Percentiles rank a stretch among this genome's conserved stretches.
Evolutionary conservation across 1,140 invertebrate genomes (phyloP).

Genomic region (Drosophila novamexicana): DNA sequence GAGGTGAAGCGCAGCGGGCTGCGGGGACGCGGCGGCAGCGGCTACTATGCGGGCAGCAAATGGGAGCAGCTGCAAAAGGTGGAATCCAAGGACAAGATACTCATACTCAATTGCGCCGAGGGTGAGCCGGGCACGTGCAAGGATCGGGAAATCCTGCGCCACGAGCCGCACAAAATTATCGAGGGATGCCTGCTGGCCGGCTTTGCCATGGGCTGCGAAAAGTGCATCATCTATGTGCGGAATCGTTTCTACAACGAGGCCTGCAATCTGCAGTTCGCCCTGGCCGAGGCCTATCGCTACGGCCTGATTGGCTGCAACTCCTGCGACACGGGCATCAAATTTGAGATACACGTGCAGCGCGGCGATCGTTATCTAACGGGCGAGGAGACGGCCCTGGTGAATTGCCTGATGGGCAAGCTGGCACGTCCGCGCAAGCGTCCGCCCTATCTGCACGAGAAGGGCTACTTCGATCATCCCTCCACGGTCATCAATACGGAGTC

Average conservation of each 20-base stretch:
- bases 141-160: slow-evolving; percentile 98
- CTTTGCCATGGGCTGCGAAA: slow-evolving; percentile 96
- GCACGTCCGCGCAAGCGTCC: slow-evolving; percentile 98
- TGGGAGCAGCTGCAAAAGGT: slow-evolving; percentile 97
- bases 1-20: slow-evolving; percentile 97
- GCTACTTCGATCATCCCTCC: slow-evolving; percentile 98
- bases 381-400: slow-evolving; percentile 99
- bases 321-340: slow-evolving; percentile 98
- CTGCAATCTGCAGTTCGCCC: slow-evolving; percentile 98
- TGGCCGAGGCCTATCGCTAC: slow-evolving; percentile 98
- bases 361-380: slow-evolving; percentile 99
- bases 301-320: slow-evolving; percentile 98
- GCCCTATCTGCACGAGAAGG: slow-evolving; percentile 98
- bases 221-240: slow-evolving; percentile 99
- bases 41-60: slow-evolving; percentile 98
- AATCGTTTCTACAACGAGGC: slow-evolving; percentile 99
- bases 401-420: slow-evolving; percentile 99
- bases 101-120: slow-evolving; percentile 99
- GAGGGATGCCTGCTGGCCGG: slow-evolving; percentile 98
- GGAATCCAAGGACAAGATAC: slow-evolving; percentile 97
- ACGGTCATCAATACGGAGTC: slow-evolving; percentile 99
- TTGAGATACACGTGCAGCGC: slow-evolving; percentile 97
- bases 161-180: slow-evolving; percentile 98
- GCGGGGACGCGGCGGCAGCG: slow-evolving; percentile 97
- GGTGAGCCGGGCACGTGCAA: slow-evolving; percentile 99